These are phyloP conservation scores for Fulmarus glacialis DNA, from an alignment of 2,113 vertebrate species.

Conservation along the genomic window DNA sequence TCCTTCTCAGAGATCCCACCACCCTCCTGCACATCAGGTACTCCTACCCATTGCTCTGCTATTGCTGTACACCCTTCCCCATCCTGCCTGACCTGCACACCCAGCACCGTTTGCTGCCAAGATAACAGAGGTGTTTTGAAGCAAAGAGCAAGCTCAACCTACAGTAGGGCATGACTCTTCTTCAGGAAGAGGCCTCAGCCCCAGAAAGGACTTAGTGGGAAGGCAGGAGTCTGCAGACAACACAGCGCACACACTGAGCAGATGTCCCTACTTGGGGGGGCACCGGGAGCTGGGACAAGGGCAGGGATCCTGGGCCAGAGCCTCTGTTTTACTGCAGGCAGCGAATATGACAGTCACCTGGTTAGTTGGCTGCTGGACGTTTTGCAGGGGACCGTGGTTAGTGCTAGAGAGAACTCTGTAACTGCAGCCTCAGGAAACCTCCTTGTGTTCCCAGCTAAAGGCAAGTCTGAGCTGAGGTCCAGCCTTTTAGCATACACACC, in stretches of 20 bases:
- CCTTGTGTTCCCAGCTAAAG: neutral
- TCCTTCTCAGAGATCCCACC: neutral
- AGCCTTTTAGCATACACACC: neutral
- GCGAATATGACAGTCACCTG: neutral
- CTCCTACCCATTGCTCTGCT: neutral
- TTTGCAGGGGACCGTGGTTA: neutral
- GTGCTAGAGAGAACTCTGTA: neutral
- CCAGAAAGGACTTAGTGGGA: neutral
- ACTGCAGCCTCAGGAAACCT: neutral
- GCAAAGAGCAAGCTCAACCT: neutral
- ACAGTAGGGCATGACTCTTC: neutral
- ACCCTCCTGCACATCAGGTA: neutral
- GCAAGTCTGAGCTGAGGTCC: neutral
- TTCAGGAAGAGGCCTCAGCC: neutral
- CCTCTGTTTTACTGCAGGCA: neutral
- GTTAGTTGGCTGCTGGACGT: neutral
- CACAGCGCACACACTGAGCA: neutral
- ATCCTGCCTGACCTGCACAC: neutral
- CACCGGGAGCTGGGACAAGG: rapidly evolving
- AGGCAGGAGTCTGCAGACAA: neutral
- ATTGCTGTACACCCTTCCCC: neutral
- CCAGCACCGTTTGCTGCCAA: neutral
- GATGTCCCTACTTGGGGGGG: neutral
- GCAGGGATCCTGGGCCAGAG: neutral
- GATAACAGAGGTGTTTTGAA: neutral